Conservation (phyloP, 53 echinoderm and acorn worm genomes). For the Patiria pectinifera region DNA sequence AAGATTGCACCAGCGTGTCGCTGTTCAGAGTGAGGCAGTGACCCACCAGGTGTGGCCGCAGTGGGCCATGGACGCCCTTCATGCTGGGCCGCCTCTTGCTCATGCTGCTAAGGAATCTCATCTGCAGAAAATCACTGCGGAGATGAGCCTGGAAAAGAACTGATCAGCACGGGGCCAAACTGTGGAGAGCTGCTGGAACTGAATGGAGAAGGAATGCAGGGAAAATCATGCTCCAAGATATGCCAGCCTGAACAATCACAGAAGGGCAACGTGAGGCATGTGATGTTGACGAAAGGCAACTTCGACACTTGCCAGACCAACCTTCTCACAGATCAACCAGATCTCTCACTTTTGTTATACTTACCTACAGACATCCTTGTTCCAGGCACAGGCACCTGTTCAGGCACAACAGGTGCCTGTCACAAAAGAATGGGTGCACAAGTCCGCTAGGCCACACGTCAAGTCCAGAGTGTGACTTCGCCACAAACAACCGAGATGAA, state of each 20-base stretch:
- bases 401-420: constrained; percentile 25
- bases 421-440: too few species aligned
- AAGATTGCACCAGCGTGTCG: constrained; percentile 45
- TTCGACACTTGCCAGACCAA: constrained; percentile 64
- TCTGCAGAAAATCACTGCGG: constrained; percentile 11
- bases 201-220: constrained; percentile 17
- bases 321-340: too few species aligned
- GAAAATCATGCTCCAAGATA: constrained; percentile 69
- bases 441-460: too few species aligned
- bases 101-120: not conserved
- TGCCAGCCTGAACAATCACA: constrained; percentile 49
- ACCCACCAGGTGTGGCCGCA: too few species aligned
- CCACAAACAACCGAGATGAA: constrained; percentile 52
- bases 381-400: too few species aligned
- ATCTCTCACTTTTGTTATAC: too few species aligned
- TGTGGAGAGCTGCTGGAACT: constrained; percentile 48
- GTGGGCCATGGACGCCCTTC: constrained; percentile 44
- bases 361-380: too few species aligned
- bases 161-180: not conserved
- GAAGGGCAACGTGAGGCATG: constrained; percentile 37
- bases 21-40: constrained; percentile 45
- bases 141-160: too few species aligned
- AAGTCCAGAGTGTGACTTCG: constrained; percentile 42
- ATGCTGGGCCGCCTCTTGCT: constrained; percentile 37
- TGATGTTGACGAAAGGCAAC: constrained; percentile 68